Percentiles rank a stretch among this genome's conserved stretches.
Evolutionary conservation across 2,113 vertebrate genomes (phyloP).

Genomic region (Muntiacus muntjak): DNA sequence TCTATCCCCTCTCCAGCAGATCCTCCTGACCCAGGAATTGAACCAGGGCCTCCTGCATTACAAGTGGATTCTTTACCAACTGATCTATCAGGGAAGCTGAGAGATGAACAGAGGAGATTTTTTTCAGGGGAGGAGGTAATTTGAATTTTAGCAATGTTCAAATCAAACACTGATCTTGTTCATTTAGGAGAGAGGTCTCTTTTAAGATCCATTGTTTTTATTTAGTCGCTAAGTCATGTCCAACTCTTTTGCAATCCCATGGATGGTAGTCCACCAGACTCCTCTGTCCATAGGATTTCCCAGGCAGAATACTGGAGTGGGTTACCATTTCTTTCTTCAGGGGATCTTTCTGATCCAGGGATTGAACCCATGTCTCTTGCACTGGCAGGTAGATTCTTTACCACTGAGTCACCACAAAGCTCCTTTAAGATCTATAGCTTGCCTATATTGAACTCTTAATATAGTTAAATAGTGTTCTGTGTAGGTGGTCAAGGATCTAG

Average conservation of each 20-base stretch:
- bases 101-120: not conserved
- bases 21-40: not conserved
- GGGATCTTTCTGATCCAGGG: not conserved
- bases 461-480: not conserved
- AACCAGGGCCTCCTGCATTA: rapidly evolving
- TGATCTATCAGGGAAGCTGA: not conserved
- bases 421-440: not conserved
- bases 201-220: not conserved
- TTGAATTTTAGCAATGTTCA: not conserved
- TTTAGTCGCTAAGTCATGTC: not conserved
- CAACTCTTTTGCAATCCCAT: not conserved
- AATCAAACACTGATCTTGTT: not conserved
- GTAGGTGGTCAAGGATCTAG: not conserved
- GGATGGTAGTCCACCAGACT: not conserved
- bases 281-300: not conserved
- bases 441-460: not conserved
- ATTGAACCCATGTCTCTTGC: not conserved
- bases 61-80: not conserved
- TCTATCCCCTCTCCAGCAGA: not conserved
- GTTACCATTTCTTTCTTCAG: not conserved
- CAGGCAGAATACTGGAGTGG: not conserved
- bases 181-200: not conserved
- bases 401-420: not conserved
- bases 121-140: not conserved
- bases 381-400: not conserved